Evolutionary conservation across 2,888 invertebrate genomes (phyloP).

Genomic region (Lasioglossum vierecki): DNA sequence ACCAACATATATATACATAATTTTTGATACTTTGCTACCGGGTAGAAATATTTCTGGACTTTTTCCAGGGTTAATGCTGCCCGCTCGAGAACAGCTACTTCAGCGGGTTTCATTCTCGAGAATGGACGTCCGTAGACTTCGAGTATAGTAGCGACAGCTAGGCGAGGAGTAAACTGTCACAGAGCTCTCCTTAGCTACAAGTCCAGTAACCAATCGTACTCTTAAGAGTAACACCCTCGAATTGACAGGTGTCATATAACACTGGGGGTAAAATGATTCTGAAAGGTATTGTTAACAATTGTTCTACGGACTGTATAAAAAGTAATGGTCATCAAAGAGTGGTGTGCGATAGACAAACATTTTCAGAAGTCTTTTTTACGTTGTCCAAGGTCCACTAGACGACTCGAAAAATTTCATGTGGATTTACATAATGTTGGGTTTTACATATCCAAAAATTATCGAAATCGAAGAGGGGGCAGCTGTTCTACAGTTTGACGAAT

Average conservation of each 20-base stretch:
- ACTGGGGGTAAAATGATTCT: not conserved
- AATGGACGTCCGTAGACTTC: not conserved
- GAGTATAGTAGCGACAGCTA: not conserved
- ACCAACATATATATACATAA: no score
- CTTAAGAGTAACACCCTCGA: not conserved
- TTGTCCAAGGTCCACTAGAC: no score
- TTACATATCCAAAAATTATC: no score
- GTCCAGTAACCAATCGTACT: not conserved
- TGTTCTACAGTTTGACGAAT: no score
- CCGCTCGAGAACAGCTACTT: not conserved
- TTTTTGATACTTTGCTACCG: not conserved
- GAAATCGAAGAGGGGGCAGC: no score
- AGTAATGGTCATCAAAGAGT: conserved; percentile 84
- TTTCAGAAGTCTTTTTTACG: conserved; percentile 86
- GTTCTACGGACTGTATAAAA: not conserved
- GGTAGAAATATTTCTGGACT: not conserved
- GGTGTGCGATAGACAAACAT: conserved; percentile 90
- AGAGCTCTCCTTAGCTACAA: not conserved
- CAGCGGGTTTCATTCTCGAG: not conserved
- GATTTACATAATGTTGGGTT: no score
- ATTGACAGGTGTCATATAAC: not conserved
- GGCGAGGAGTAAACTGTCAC: not conserved
- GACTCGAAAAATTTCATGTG: no score
- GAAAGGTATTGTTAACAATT: not conserved
- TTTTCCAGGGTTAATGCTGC: not conserved